Evolutionary conservation across 2,888 invertebrate species (phyloP), one percentile per base, ranked within the genome.

Genomic region (Notodonta dromedarius): DNA sequence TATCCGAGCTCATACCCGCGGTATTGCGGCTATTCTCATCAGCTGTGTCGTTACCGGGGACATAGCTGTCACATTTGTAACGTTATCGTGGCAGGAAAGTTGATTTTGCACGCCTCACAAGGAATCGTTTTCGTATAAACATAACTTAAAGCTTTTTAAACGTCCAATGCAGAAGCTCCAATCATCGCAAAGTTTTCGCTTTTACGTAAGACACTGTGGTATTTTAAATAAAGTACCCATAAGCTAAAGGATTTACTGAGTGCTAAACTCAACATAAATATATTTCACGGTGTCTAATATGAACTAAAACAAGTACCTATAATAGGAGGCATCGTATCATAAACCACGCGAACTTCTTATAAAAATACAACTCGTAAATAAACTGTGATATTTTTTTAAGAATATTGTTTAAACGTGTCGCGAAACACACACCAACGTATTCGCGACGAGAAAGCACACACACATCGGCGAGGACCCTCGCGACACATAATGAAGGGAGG

Each of bases 401-500:
- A 71, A 65, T 58, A 57, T 62, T 71, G 63, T 74, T 74, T 61
- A 68, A 71, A 71, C 66, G 65, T 74, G 70, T 73, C 69, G 59
- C 69, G 59, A 59, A 55, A 62, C 62, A 35, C 70, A 70, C 69
- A 72, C 67, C 62, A 9, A 14, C 16, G n/a, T 48, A 54, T 14
- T 61, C 44, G n/a, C 12, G 39, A 78, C 67, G 72, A 75, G 77
- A 75, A 79, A 77, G 82, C 71, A 84, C 85, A 78, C 80, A 82
- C 87, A 84, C 87, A 83, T 75, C 76, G 70, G 71, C 70, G 65
- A 63, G 73, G 80, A 85, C 91, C 92, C 92, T 86, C 84, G 80
- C 84, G 85, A 84, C 89, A 85, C 82, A 83, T 90, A 90, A 91
- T 89, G 89, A 90, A 87, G 89, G 91, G 91, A 89, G 91, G 90